Conservation (phyloP, 1,140 invertebrate species). For the Eurosta solidaginis region DNA sequence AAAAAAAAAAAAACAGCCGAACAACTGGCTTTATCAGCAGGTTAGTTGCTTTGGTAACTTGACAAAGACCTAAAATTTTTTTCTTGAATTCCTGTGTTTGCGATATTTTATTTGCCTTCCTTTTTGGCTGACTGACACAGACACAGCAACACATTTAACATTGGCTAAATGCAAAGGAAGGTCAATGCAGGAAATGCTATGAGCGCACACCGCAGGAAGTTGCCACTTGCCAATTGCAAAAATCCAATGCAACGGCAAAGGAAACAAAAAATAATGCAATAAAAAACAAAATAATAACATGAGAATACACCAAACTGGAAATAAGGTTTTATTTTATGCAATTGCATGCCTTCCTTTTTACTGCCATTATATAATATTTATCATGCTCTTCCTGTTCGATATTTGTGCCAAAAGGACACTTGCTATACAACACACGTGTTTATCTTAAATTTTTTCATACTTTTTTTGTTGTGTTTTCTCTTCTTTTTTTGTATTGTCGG, state of each 20-base stretch:
- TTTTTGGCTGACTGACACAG: conserved; percentile 9
- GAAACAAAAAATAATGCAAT: not conserved
- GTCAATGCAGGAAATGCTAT: conserved; percentile 19
- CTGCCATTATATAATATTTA: conserved; percentile 1
- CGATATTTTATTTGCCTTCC: not conserved
- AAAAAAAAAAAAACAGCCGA: not conserved
- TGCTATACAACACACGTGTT: conserved; percentile 12
- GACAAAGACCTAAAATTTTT: not conserved
- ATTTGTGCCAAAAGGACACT: not conserved
- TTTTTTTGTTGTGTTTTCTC: not conserved
- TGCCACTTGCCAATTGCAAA: conserved; percentile 16
- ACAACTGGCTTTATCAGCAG: not conserved
- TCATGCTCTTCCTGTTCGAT: not conserved
- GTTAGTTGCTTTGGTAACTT: not conserved
- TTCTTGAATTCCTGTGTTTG: not conserved
- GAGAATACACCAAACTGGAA: not conserved
- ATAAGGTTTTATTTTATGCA: not conserved
- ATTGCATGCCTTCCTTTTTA: not conserved
- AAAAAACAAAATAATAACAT: not conserved
- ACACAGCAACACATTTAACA: not conserved
- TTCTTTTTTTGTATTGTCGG: not conserved
- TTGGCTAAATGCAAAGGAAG: not conserved
- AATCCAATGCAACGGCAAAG: not conserved
- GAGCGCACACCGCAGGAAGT: not conserved
- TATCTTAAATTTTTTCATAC: not conserved